Conservation (phyloP, 1,140 invertebrate genomes). For the Teleogryllus occipitalis region DNA sequence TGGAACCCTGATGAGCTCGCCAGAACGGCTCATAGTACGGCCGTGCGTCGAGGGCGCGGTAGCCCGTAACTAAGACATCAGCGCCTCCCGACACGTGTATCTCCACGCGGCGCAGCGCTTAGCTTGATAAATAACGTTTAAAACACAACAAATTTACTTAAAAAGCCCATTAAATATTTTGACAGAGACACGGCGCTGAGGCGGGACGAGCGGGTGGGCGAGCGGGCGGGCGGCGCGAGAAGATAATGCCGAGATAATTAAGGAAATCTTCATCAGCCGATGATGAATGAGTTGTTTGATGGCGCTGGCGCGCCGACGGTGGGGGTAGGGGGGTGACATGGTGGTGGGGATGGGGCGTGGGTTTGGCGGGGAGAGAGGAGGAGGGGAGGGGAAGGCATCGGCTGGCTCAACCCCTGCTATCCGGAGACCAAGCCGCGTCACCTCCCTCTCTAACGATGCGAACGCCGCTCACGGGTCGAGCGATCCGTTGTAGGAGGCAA, state of each 20-base stretch:
- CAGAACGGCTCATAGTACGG: too few relatives aligned
- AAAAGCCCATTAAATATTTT: conserved; percentile 6
- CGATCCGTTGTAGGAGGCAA: too few relatives aligned
- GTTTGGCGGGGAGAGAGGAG: too few relatives aligned
- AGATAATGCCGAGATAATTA: neutral
- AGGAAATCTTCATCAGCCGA: neutral
- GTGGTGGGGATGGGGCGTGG: too few relatives aligned
- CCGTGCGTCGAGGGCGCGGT: neutral
- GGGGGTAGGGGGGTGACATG: neutral
- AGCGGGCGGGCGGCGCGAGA: neutral
- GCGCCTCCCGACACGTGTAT: neutral
- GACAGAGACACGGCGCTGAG: neutral
- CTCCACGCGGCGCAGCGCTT: neutral
- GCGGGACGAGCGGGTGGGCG: too few relatives aligned
- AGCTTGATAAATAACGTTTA: neutral
- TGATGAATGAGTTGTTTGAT: neutral
- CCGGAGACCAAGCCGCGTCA: too few relatives aligned
- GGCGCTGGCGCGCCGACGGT: neutral
- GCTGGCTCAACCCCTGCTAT: too few relatives aligned
- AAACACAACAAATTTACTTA: conserved; percentile 6
- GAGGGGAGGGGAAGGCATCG: too few relatives aligned
- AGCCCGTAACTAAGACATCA: neutral
- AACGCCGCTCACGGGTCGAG: too few relatives aligned
- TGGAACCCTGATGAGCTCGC: too few relatives aligned
- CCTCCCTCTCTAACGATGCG: too few relatives aligned